Conservation (phyloP, 2,113 vertebrate genomes). For the Toxotes jaculatrix region DNA sequence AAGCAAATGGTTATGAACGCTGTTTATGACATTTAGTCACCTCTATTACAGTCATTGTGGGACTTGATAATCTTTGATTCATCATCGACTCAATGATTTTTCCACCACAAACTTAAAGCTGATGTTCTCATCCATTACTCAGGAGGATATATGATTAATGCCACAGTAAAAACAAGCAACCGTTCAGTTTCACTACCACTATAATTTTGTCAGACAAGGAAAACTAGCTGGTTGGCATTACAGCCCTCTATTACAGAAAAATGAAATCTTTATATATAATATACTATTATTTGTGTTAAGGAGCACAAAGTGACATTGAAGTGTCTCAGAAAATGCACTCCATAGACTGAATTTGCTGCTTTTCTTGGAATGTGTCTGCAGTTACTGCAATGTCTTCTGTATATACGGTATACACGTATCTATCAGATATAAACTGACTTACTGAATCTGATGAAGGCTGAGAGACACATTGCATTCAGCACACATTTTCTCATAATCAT, state of each 20-base stretch:
- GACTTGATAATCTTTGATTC: background rate
- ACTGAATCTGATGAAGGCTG: no score
- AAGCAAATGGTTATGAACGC: background rate
- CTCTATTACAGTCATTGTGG: background rate
- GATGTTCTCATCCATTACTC: conserved; percentile 33
- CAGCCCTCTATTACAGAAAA: conserved; percentile 29
- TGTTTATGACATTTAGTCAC: background rate
- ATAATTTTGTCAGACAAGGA: conserved; percentile 30
- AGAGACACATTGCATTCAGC: no score
- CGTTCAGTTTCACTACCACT: conserved; percentile 28
- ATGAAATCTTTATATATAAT: conserved; percentile 6
- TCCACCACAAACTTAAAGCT: conserved; percentile 2
- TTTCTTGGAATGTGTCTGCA: conserved; percentile 22
- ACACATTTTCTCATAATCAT: background rate
- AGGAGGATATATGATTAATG: conserved; percentile 41
- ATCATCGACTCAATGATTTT: background rate
- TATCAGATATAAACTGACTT: background rate
- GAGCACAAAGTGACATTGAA: conserved; percentile 46
- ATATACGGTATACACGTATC: background rate
- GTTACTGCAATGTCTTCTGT: background rate
- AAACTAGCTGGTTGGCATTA: conserved; percentile 27
- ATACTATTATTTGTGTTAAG: conserved; percentile 17
- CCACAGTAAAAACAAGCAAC: conserved; percentile 40
- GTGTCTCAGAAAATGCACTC: conserved; percentile 7
- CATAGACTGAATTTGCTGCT: conserved; percentile 16